Evolutionary conservation across 2,113 vertebrate genomes (phyloP).

Genomic region (Andinoacara biseriatus): DNA sequence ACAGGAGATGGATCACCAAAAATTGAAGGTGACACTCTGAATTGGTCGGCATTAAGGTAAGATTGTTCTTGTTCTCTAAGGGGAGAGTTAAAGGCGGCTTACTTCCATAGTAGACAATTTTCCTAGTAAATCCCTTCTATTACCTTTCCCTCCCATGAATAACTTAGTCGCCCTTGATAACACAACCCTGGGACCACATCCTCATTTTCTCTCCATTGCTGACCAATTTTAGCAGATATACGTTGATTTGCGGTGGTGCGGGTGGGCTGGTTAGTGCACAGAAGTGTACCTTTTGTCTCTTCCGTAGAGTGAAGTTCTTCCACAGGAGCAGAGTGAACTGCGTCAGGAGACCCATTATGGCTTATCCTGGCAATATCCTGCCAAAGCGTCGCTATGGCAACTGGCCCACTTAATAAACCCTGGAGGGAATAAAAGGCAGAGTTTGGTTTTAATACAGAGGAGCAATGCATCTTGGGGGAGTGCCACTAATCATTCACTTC

Average conservation of each 20-base stretch:
- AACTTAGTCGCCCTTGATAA: conserved; percentile 66
- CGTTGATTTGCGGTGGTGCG: conserved; percentile 29
- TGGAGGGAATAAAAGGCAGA: conserved; percentile 78
- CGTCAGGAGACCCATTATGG: conserved; percentile 81
- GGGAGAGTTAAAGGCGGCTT: conserved; percentile 65
- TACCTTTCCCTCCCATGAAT: conserved; percentile 61
- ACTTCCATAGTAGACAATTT: conserved; percentile 65
- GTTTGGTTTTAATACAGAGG: conserved; percentile 78
- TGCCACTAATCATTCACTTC: conserved; percentile 76
- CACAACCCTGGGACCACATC: conserved; percentile 43
- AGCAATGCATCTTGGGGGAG: conserved; percentile 75
- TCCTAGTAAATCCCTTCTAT: conserved; percentile 64
- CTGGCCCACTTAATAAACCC: conserved; percentile 79
- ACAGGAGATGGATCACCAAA: conserved; percentile 59
- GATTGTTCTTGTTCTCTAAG: conserved; percentile 69
- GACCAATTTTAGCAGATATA: conserved; percentile 55
- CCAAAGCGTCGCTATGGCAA: conserved; percentile 79
- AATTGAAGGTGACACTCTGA: conserved; percentile 77
- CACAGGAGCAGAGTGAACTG: conserved; percentile 83
- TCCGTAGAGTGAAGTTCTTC: conserved; percentile 85
- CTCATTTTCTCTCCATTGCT: conserved; percentile 45
- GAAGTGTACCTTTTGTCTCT: conserved; percentile 82
- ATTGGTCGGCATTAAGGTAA: conserved; percentile 71
- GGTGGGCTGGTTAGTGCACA: conserved; percentile 15
- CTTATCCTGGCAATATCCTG: conserved; percentile 74